Evolutionary conservation across 2,888 invertebrate genomes (phyloP).

Genomic region (Clunio marinus): DNA sequence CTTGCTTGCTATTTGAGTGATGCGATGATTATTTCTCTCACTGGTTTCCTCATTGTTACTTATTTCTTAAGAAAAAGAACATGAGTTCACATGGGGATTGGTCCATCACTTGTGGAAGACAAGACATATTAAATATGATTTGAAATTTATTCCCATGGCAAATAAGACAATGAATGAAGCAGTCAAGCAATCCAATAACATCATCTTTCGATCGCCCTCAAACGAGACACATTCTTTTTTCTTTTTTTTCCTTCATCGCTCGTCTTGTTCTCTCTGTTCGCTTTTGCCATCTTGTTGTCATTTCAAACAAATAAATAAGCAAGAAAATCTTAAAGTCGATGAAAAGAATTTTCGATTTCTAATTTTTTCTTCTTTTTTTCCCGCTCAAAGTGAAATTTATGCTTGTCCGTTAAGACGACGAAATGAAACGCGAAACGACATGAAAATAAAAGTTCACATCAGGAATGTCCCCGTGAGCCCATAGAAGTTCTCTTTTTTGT

Average conservation of each 20-base stretch:
- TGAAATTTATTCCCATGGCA: no score
- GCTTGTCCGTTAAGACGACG: no score
- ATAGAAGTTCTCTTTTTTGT: neutral
- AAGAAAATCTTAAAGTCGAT: slow-evolving; percentile 4
- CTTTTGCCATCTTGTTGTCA: neutral
- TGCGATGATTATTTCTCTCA: slow-evolving; percentile 1
- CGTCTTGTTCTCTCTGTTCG: neutral
- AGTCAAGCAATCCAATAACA: neutral
- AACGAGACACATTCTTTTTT: neutral
- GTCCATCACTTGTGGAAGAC: neutral
- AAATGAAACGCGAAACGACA: neutral
- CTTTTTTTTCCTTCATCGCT: no score
- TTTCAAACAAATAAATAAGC: no score
- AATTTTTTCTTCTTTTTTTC: neutral
- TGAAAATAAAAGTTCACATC: neutral
- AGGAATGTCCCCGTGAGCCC: neutral
- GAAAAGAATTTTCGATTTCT: slow-evolving; percentile 9
- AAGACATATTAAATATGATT: no score
- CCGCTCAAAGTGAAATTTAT: slow-evolving; percentile 1
- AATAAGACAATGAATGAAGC: no score
- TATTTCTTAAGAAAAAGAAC: slow-evolving; percentile 2
- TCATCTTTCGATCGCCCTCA: neutral
- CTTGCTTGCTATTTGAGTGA: neutral
- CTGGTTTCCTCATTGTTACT: neutral
- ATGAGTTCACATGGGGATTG: slow-evolving; percentile 10